Percentiles rank a stretch among this genome's conserved stretches.
phyloP scores from a whole-genome alignment of 2,888 invertebrate genomes.

The Andrena hattorfiana region DNA sequence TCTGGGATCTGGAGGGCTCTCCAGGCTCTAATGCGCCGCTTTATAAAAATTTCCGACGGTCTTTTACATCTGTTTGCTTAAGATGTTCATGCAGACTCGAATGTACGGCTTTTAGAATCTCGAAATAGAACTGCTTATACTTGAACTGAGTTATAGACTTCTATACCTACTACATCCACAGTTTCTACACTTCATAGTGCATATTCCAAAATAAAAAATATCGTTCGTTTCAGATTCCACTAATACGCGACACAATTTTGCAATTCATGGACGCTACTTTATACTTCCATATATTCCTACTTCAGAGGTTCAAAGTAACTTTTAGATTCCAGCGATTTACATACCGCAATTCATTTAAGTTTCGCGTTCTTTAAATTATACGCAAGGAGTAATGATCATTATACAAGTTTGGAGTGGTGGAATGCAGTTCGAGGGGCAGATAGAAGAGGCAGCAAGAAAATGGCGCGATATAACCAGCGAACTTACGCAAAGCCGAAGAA shows the following conservation, averaged over 20 bases:
- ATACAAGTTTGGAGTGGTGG: constrained; percentile 13
- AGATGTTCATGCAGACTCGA: constrained; percentile 20
- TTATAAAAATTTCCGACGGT: constrained; percentile 27
- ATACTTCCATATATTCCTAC: too few species aligned
- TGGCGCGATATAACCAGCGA: neutral
- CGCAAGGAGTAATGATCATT: constrained; percentile 4
- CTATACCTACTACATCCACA: too few species aligned
- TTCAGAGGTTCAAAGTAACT: neutral
- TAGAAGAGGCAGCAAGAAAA: neutral
- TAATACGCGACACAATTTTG: too few species aligned
- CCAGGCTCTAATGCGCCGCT: constrained; percentile 4
- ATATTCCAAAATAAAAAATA: too few species aligned
- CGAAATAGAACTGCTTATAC: too few species aligned
- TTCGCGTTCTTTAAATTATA: constrained; percentile 3
- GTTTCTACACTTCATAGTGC: too few species aligned
- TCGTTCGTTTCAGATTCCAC: too few species aligned
- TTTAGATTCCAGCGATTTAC: neutral
- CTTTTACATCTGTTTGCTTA: constrained; percentile 16
- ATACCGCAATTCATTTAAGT: neutral
- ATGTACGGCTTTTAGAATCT: neutral
- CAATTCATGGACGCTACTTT: too few species aligned
- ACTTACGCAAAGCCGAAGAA: constrained; percentile 25
- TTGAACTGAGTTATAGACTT: too few species aligned
- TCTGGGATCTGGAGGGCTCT: constrained; percentile 20
- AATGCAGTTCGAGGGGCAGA: constrained; percentile 14